These are phyloP conservation scores for Sinotaia quadrata DNA, from an alignment of 2,888 invertebrate species.

Conservation along the genomic window DNA sequence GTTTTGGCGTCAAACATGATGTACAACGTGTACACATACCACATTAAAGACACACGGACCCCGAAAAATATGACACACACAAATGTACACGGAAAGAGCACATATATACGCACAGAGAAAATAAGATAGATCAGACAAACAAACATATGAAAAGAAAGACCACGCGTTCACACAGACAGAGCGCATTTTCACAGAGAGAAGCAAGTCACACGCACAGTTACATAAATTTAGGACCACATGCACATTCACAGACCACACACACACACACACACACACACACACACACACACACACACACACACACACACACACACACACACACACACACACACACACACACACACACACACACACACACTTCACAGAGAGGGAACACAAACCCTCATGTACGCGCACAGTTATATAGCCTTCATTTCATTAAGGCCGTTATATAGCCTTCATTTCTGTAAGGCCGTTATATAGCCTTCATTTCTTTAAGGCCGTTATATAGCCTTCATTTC, in stretches of 20 bases:
- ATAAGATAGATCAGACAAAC: no score
- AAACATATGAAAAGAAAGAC: no score
- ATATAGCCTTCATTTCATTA: not conserved
- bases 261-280: constrained; percentile 9
- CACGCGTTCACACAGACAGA: no score
- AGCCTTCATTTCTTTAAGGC: no score
- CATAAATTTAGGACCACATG: not conserved
- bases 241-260: not conserved
- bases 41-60: no score
- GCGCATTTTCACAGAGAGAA: not conserved
- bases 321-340: not conserved
- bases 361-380: not conserved
- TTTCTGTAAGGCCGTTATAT: not conserved
- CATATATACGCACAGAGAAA: not conserved
- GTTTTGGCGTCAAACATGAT: no score
- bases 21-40: no score
- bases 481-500: no score
- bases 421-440: not conserved
- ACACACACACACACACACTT: constrained; percentile 3
- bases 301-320: not conserved
- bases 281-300: constrained; percentile 5
- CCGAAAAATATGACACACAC: no score
- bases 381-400: not conserved
- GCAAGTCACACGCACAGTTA: not conserved
- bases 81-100: no score